These are phyloP conservation scores for Entomobrya proxima DNA, from an alignment of 2,888 invertebrate species.

Conservation along the genomic window DNA sequence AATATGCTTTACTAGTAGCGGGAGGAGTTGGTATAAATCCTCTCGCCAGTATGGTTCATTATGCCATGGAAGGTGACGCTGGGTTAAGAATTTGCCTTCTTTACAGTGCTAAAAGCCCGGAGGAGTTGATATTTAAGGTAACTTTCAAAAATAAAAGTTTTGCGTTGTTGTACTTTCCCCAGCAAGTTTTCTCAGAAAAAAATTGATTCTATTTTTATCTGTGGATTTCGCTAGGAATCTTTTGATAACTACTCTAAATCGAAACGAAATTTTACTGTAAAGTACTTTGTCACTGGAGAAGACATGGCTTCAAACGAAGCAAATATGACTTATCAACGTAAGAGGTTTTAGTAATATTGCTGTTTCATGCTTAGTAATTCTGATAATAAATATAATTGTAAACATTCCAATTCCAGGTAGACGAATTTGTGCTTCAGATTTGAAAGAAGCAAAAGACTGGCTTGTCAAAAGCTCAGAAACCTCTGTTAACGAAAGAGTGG, in stretches of 20 bases:
- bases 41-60: constrained; percentile 71
- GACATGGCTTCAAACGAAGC: background rate
- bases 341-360: too few relatives aligned
- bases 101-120: constrained; percentile 77
- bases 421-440: constrained; percentile 43
- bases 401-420: constrained; percentile 1
- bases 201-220: background rate
- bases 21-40: constrained; percentile 80
- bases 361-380: background rate
- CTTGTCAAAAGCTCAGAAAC: background rate
- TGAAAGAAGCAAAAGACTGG: background rate
- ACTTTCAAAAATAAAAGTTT: background rate
- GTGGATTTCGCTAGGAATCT: background rate
- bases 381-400: background rate
- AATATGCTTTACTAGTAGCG: constrained; percentile 77
- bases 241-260: background rate
- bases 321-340: background rate
- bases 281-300: background rate
- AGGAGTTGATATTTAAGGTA: constrained; percentile 78
- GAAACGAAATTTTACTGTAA: background rate
- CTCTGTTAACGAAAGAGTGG: constrained; percentile 14
- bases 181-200: background rate
- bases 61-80: constrained; percentile 68
- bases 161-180: background rate
- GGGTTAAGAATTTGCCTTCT: constrained; percentile 76